Conservation (phyloP, 2,113 vertebrate genomes). For the Callithrix jacchus region DNA sequence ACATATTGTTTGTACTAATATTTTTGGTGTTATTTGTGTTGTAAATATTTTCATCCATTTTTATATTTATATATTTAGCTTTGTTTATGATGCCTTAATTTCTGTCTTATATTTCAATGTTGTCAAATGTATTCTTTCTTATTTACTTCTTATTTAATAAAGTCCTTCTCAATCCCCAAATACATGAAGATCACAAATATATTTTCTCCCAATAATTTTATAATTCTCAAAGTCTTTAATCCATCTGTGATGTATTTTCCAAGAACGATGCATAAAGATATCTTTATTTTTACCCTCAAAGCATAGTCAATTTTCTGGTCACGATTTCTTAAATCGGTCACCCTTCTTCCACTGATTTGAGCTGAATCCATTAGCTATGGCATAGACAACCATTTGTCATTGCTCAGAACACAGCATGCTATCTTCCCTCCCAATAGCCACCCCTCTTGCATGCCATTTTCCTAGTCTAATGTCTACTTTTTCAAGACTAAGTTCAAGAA, state of each 20-base stretch:
- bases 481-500: background rate
- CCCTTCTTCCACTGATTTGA: background rate
- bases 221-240: conserved; percentile 34
- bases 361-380: background rate
- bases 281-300: background rate
- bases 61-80: conserved; percentile 40
- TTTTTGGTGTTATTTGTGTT: conserved; percentile 47
- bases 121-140: conserved; percentile 11
- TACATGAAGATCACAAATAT: background rate
- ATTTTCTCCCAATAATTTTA: background rate
- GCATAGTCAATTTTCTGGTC: background rate
- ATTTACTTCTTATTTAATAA: background rate
- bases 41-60: conserved; percentile 24
- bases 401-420: background rate
- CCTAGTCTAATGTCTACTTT: background rate
- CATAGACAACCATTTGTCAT: background rate
- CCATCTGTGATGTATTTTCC: background rate
- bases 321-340: background rate
- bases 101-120: background rate
- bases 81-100: background rate
- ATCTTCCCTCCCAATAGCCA: background rate
- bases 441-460: background rate
- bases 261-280: background rate
- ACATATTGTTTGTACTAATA: conserved; percentile 23
- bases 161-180: background rate